Percentiles rank a stretch among this genome's conserved stretches.
Conservation (phyloP, 2,113 vertebrate species). For the Zeus faber region DNA sequence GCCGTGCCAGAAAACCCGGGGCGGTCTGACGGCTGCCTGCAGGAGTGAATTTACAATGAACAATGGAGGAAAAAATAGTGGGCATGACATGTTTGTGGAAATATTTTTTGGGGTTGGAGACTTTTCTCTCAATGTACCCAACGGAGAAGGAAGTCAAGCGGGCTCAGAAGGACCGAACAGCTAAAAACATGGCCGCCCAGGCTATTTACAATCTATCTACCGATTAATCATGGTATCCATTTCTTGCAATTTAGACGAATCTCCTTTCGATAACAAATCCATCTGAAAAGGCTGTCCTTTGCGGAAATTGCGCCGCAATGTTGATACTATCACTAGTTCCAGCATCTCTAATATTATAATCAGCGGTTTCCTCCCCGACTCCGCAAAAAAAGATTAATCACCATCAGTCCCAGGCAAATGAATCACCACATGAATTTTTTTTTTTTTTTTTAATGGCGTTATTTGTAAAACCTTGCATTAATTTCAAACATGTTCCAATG, state of each 20-base stretch:
- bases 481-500: slow-evolving; percentile 85
- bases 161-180: neutral
- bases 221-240: slow-evolving; percentile 44
- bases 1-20: slow-evolving; percentile 29
- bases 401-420: too few relatives aligned
- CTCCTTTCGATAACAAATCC: slow-evolving; percentile 30
- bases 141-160: too few relatives aligned
- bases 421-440: too few relatives aligned
- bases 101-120: too few relatives aligned
- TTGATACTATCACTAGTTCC: slow-evolving; percentile 16
- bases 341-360: slow-evolving; percentile 3
- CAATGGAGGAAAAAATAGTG: slow-evolving; percentile 32
- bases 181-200: slow-evolving; percentile 20
- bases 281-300: slow-evolving; percentile 31
- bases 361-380: too few relatives aligned
- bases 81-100: too few relatives aligned
- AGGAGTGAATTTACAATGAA: slow-evolving; percentile 44
- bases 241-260: slow-evolving; percentile 25
- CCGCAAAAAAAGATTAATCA: too few relatives aligned
- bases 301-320: slow-evolving; percentile 19
- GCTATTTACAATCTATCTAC: slow-evolving; percentile 22
- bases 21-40: slow-evolving; percentile 28
- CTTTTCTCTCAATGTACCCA: neutral
- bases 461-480: slow-evolving; percentile 85
- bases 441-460: slow-evolving; percentile 65